Evolutionary conservation across 1,140 invertebrate genomes (phyloP).

Genomic region (Bombus huntii): DNA sequence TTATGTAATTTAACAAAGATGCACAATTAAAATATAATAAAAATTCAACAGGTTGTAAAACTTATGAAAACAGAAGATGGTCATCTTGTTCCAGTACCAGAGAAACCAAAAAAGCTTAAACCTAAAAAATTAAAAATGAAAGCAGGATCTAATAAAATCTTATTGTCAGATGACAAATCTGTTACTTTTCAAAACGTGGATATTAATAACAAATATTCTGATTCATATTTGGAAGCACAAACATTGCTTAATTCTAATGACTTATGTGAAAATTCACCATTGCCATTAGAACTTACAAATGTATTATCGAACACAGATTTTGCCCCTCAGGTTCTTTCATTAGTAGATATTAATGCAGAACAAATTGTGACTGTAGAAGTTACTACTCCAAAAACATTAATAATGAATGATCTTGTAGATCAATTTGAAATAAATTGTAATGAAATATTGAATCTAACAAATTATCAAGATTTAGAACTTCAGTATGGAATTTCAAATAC

Average conservation of each 20-base stretch:
- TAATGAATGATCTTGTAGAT: conserved; percentile 67
- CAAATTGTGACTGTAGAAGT: conserved; percentile 74
- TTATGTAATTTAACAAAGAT: conserved; percentile 3
- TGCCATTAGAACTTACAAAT: conserved; percentile 49
- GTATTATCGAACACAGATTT: conserved; percentile 43
- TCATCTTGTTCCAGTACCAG: conserved; percentile 71
- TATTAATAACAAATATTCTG: conserved; percentile 12
- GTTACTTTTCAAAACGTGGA: background rate
- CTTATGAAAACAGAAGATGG: conserved; percentile 76
- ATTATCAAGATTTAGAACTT: conserved; percentile 70
- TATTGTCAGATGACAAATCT: conserved; percentile 15
- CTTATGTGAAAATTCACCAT: conserved; percentile 26
- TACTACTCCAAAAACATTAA: conserved; percentile 66
- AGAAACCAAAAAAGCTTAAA: conserved; percentile 59
- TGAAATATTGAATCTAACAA: conserved; percentile 71
- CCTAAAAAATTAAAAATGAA: conserved; percentile 38
- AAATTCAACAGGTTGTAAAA: conserved; percentile 69
- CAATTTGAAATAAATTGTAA: conserved; percentile 73
- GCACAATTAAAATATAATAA: conserved; percentile 5
- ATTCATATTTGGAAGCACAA: conserved; percentile 36
- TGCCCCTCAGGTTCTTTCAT: conserved; percentile 69
- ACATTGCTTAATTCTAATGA: conserved; percentile 13
- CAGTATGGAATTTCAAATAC: conserved; percentile 66
- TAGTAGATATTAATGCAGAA: conserved; percentile 72
- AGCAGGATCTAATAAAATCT: background rate